Conservation (phyloP, 2,113 vertebrate genomes). For the Catharus minimus region DNA sequence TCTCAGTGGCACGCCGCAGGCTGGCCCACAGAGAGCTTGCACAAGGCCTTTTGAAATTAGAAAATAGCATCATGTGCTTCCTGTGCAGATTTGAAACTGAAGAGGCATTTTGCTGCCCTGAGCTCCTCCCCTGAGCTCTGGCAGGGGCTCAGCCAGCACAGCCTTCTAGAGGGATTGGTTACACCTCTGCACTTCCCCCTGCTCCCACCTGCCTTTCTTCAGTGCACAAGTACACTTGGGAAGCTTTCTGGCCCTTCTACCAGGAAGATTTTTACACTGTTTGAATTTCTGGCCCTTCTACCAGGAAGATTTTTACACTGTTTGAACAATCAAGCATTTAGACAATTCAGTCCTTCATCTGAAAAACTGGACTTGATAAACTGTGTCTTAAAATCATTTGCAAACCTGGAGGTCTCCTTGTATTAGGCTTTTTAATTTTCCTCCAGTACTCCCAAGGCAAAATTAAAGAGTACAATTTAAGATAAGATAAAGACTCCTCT, state of each 20-base stretch:
- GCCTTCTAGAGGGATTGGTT: background rate
- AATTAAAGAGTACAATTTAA: background rate
- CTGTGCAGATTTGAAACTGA: conserved; percentile 15
- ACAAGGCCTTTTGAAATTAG: conserved; percentile 52
- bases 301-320: background rate
- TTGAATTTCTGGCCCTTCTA: background rate
- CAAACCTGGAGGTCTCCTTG: background rate
- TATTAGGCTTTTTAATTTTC: background rate
- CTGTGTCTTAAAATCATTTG: background rate
- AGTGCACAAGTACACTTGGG: background rate
- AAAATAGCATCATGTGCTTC: conserved; percentile 36
- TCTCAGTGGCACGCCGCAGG: conserved; percentile 21
- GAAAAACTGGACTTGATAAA: background rate
- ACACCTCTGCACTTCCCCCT: background rate
- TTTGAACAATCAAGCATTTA: background rate
- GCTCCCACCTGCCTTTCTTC: background rate
- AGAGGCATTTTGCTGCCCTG: background rate
- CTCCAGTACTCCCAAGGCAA: background rate
- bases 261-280: background rate
- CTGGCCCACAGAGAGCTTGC: conserved; percentile 55
- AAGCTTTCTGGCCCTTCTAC: background rate
- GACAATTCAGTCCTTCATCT: background rate
- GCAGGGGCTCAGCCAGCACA: background rate
- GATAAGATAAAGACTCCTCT: background rate
- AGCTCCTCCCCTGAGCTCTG: background rate